phyloP scores from a whole-genome alignment of 37 sponge, comb jelly and placozoan species.

The Aplysina aerophoba region DNA sequence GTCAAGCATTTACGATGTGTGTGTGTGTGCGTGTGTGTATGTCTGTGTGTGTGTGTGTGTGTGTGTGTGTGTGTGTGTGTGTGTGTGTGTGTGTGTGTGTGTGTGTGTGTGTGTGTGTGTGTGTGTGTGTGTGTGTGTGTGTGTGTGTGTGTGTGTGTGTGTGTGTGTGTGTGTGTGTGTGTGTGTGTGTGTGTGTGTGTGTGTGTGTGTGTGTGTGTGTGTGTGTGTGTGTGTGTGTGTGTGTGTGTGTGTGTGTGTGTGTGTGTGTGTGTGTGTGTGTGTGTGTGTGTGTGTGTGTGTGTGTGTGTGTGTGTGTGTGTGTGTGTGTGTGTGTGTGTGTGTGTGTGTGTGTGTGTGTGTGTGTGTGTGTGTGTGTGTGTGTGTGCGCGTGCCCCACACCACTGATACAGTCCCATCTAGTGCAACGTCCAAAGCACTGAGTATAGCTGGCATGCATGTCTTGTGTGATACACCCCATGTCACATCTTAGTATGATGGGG shows the following conservation, averaged over 20 bases:
- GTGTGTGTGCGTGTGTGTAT: constrained; percentile 34
- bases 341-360: constrained; percentile 16
- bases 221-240: background rate
- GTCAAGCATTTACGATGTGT: background rate
- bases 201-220: background rate
- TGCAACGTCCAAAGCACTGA: too few species aligned
- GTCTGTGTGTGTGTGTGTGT: constrained; percentile 35
- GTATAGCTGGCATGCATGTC: too few species aligned
- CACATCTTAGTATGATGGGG: too few species aligned
- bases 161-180: constrained; percentile 27
- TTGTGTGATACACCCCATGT: too few species aligned
- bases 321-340: background rate
- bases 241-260: background rate
- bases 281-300: constrained; percentile 5
- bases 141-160: background rate
- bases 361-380: background rate
- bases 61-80: constrained; percentile 42
- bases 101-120: constrained; percentile 48
- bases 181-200: constrained; percentile 41
- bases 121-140: constrained; percentile 22
- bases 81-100: constrained; percentile 24
- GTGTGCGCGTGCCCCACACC: background rate
- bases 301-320: constrained; percentile 18
- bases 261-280: constrained; percentile 2
- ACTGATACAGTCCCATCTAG: too few species aligned